Conservation (phyloP, 1,140 invertebrate genomes). For the Cherax quadricarinatus region DNA sequence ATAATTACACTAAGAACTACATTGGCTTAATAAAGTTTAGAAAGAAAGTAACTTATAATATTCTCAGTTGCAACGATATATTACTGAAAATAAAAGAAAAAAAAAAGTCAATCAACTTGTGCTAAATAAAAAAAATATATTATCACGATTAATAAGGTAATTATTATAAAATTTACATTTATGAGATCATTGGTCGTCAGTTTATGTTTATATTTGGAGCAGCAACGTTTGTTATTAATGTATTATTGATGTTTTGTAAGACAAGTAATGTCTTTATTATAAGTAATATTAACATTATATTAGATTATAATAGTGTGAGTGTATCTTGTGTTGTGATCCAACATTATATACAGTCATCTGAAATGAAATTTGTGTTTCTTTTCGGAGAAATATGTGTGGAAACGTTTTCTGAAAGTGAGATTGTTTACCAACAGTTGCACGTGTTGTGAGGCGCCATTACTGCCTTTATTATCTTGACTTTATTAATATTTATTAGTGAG, state of each 20-base stretch:
- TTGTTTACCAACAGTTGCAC: slow-evolving; percentile 57
- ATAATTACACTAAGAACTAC: too few relatives aligned
- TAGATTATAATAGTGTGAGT: not conserved
- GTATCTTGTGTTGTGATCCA: not conserved
- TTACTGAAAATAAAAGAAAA: too few relatives aligned
- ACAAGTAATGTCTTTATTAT: too few relatives aligned
- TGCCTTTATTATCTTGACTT: not conserved
- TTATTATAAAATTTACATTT: too few relatives aligned
- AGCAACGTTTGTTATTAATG: slow-evolving; percentile 34
- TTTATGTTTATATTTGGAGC: slow-evolving; percentile 24
- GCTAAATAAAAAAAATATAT: too few relatives aligned
- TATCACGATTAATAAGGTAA: too few relatives aligned
- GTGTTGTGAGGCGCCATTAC: not conserved
- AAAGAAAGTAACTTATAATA: too few relatives aligned
- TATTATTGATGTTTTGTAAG: not conserved
- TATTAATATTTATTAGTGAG: too few relatives aligned
- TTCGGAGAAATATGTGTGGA: slow-evolving; percentile 36
- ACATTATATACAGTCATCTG: slow-evolving; percentile 22
- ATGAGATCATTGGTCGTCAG: not conserved
- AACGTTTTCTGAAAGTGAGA: slow-evolving; percentile 50
- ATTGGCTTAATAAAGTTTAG: too few relatives aligned
- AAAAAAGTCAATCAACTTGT: too few relatives aligned
- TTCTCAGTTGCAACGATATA: too few relatives aligned
- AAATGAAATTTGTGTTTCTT: slow-evolving; percentile 52
- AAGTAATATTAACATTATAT: too few relatives aligned